Percentiles rank a stretch among this genome's conserved stretches.
Evolutionary conservation across 2,888 invertebrate species (phyloP).

Genomic region (Harpagoxenus sublaevis): DNA sequence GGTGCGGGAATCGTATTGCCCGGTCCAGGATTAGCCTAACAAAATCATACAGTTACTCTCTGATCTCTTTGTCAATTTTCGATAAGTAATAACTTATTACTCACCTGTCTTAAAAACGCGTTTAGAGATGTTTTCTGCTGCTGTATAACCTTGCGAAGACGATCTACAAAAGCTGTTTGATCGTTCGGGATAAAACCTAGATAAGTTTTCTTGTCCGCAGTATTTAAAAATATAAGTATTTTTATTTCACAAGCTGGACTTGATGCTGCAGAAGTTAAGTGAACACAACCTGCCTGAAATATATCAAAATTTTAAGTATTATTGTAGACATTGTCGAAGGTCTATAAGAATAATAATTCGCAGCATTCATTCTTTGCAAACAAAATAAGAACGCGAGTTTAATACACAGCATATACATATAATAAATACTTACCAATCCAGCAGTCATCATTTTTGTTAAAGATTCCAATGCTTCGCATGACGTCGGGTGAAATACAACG

Average conservation of each 20-base stretch:
- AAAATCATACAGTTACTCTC: neutral
- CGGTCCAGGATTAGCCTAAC: slow-evolving; percentile 71
- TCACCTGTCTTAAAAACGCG: slow-evolving; percentile 86
- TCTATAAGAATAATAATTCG: neutral
- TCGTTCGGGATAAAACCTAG: slow-evolving; percentile 96
- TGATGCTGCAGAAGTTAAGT: slow-evolving; percentile 91
- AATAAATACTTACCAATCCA: slow-evolving; percentile 91
- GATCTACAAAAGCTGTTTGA: slow-evolving; percentile 94
- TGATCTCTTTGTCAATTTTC: neutral
- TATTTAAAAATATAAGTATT: slow-evolving; percentile 94
- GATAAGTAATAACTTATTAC: slow-evolving; percentile 29
- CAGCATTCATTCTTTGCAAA: neutral
- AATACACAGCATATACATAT: too few species aligned
- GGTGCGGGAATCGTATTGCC: slow-evolving; percentile 80
- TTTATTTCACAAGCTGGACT: slow-evolving; percentile 92
- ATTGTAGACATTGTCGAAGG: neutral
- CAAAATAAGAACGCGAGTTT: neutral
- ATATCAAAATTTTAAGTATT: slow-evolving; percentile 19
- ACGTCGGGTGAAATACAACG: slow-evolving; percentile 95
- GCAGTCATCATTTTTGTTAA: slow-evolving; percentile 97
- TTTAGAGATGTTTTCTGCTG: slow-evolving; percentile 89
- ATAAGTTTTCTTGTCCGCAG: slow-evolving; percentile 93
- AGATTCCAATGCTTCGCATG: slow-evolving; percentile 94
- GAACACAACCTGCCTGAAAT: slow-evolving; percentile 96
- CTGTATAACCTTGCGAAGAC: slow-evolving; percentile 92